Evolutionary conservation across 2,797 vertebrate species (phyloP), one percentile per base, ranked within the genome.

Genomic region (Gymnopithys bicolor): DNA sequence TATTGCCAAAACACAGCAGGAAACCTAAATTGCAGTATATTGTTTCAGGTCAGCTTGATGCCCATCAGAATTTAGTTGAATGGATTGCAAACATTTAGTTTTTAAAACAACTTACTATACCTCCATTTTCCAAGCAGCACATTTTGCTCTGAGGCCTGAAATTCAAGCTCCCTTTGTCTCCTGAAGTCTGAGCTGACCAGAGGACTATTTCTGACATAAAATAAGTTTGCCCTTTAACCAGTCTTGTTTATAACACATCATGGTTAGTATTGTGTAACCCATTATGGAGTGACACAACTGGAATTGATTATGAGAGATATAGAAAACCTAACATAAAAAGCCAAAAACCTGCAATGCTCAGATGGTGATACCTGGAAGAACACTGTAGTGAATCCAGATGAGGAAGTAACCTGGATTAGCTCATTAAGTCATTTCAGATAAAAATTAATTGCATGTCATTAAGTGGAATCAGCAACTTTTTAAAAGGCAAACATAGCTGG

Each of bases 31-130:
- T 89, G 27, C 33, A 39, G 41, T 80, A 49, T 85, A 28, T 68
- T 68, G 25, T 77, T 91, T 96, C 62, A 74, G 37, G 39, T 85
- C 71, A 70, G 45, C 35, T 84, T 76, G 59, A 24, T 74, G 48
- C 52, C 58, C 13, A 24, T 83, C 32, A 77, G 41, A 85, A 70
- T 80, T 52, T 27, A 59, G 33, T 58, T 87, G 75, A 93, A 70
- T 39, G 27, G 22, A 19, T 69, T 89, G 58, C 53, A 87, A 94
- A 64, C 37, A 46, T 73, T 90, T 84, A 46, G n/a, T 90, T 96
- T 96, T 87, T 69, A 58, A 89, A 90, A 30, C 41, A 75, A 23
- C 24, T 88, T 71, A 19, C 32, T 53, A 52, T 80, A 91, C 66
- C 62, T 90, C 55, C 27, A 33, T 74, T 90, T 95, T 87, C 59